Evolutionary conservation across 2,888 invertebrate genomes (phyloP).

Genomic region (Lagria hirta): DNA sequence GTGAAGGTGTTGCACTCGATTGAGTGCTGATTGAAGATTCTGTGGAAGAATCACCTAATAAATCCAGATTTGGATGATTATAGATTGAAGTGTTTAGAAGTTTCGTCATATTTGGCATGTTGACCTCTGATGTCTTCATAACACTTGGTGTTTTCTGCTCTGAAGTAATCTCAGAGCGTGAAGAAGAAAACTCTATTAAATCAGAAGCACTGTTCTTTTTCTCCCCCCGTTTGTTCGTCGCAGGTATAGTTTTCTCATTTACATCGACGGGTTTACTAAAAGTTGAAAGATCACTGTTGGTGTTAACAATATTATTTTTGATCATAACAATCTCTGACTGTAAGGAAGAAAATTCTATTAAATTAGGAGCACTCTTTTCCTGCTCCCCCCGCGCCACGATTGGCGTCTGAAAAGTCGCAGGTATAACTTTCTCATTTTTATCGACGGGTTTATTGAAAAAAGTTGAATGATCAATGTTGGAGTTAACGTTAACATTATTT

Average conservation of each 20-base stretch:
- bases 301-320: constrained; percentile 22
- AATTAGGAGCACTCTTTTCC: constrained; percentile 30
- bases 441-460: no score
- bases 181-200: constrained; percentile 42
- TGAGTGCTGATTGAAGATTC: no score
- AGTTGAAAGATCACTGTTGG: not conserved
- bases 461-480: not conserved
- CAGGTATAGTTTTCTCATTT: constrained; percentile 16
- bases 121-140: no score
- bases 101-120: no score
- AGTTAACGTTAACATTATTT: constrained; percentile 17
- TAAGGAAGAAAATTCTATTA: constrained; percentile 43
- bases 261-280: no score
- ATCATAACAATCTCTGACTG: no score
- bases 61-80: no score
- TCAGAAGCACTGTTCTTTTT: constrained; percentile 29
- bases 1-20: no score
- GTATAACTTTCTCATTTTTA: constrained; percentile 12
- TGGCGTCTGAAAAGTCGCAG: constrained; percentile 25
- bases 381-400: constrained; percentile 29
- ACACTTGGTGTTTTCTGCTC: no score
- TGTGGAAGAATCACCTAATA: no score
- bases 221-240: constrained; percentile 24
- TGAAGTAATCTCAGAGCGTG: no score
- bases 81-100: no score